phyloP scores from a whole-genome alignment of 2,113 vertebrate species.

The Catharus bicknelli region DNA sequence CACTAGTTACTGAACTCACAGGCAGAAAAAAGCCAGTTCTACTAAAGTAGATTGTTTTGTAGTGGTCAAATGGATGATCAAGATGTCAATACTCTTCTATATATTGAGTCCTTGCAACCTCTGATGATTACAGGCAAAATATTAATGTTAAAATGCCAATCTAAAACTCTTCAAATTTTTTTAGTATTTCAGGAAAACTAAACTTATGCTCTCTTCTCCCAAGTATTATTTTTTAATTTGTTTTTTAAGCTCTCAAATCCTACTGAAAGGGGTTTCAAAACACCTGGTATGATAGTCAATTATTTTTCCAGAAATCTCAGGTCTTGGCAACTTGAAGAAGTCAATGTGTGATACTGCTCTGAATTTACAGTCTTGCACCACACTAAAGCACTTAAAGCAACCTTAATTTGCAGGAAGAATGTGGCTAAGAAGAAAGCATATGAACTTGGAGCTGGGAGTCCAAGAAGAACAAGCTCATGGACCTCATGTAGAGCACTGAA shows the following conservation, averaged over 20 bases:
- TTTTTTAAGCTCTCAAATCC: neutral
- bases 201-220: neutral
- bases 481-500: neutral
- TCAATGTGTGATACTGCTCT: neutral
- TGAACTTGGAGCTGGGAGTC: neutral
- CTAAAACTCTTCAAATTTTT: neutral
- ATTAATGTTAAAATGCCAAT: neutral
- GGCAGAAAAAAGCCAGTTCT: neutral
- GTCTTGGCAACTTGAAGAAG: neutral
- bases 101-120: neutral
- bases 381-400: neutral
- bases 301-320: neutral
- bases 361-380: neutral
- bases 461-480: neutral
- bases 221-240: neutral
- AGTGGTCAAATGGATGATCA: neutral
- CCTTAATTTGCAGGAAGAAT: neutral
- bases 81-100: neutral
- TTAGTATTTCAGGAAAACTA: neutral
- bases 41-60: neutral
- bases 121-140: neutral
- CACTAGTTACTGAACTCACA: neutral
- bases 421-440: neutral
- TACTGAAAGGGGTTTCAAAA: neutral
- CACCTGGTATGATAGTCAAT: neutral